Base-by-base conservation (phyloP, 2,113 vertebrate genomes). In the Rhynchopsitta pachyrhyncha region DNA sequence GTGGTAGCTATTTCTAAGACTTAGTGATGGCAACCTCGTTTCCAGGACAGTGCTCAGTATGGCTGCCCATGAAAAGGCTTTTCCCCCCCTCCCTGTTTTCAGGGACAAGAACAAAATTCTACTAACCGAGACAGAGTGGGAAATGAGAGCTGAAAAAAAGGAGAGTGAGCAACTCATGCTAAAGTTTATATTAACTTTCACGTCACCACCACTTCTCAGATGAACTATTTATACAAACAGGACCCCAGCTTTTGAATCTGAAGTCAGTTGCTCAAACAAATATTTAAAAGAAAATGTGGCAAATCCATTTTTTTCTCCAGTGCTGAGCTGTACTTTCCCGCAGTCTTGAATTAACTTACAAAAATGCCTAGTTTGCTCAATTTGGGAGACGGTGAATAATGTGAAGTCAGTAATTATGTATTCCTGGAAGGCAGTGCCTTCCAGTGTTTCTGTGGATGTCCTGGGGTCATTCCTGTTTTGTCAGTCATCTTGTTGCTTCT, bases 401-500 rank as follows among this genome's bases (percentile, higher is more conserved):
- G 71, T 77, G 33, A 92, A 96, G 79, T 93, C 90, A 95, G 92
- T 91, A 92, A 41, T 88, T 96, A 76, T 88, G 64, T 70, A 50
- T 64, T 93, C 41, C 92, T 93, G 18, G 35, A 87, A 94, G 92
- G 71, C 42, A 88, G 53, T 19, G 17, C 76, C 84, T 96, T 90
- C 63, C 79, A 86, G 90, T 62, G 39, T 25, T 70, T 86, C 63
- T 46, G 75, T 50, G 76, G 50, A 93, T 77, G 46, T 93, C 85
- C 76, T 29, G 33, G 22, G 20, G 94, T 88, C 1, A 3, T 94
- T 96, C 93, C 96, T 97, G 96, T 86, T 95, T 95, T 93, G 77
- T 88, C 79, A 37, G 22, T 74, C 39, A 86, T 86, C 64, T 12
- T 91, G 50, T 55, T 77, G 63, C 63, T 81, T 94, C 88, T 55